Evolutionary conservation across 2,113 vertebrate species (phyloP), one percentile per base, ranked within the genome.

Genomic region (Ptychochromis oligacanthus): DNA sequence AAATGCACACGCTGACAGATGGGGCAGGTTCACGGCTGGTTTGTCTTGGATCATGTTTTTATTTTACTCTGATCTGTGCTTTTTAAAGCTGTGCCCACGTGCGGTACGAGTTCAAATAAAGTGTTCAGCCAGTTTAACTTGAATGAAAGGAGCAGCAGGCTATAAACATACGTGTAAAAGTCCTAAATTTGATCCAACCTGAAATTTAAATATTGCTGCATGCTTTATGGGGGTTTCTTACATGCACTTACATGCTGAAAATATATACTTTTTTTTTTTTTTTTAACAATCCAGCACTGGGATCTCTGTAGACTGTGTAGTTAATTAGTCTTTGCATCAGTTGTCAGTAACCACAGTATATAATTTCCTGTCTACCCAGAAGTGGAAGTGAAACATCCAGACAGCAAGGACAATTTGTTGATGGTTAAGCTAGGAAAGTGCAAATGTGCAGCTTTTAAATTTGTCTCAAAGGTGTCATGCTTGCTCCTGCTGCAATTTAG

Each of bases 381-480:
- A 91, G 88, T 93, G 90, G 93, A 94, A 94, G 87, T 90, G 89
- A 92, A 89, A 93, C 58, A 2, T 67, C 55, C 46, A 87, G 60
- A 67, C 38, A 75, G 75, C 24, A n/a, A n/a, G n/a, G n/a, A 20
- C 4, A 52, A 67, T 77, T 81, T 83, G 36, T 80, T 65, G 52
- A 86, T 76, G 14, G 22, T 18, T n/a, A 2, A 52, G 22, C 54
- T 58, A 36, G 40, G 58, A 62, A 88, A 87, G 56, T 74, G 76
- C 76, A 82, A n/a, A 77, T 55, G 5, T 82, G 24, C 54, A 70
- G 13, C 15, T 24, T 76, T 56, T 5, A 24, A n/a, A 76, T 49
- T 43, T 2, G 54, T 61, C 34, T 84, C 18, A 52, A 6, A 58
- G 8, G 22, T 64, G n/a, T 79, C 67, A 26, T 2, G 7, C 2